phyloP scores from a whole-genome alignment of 1,140 invertebrate genomes.

The Pseudomyrmex cubaensis region DNA sequence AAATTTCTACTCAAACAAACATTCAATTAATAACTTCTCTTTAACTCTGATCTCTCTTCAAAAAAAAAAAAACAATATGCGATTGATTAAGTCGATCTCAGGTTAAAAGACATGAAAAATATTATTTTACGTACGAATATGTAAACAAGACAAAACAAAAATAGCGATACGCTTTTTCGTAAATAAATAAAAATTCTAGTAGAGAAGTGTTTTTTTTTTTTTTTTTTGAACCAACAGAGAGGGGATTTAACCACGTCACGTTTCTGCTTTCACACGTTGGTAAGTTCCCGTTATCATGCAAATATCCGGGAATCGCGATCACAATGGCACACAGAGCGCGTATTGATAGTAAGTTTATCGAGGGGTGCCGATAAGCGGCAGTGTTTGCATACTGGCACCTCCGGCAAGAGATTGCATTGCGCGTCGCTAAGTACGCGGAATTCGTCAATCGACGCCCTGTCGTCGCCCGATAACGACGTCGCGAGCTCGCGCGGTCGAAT shows the following conservation, averaged over 20 bases:
- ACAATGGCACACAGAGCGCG: conserved; percentile 45
- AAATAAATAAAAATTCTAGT: too few relatives aligned
- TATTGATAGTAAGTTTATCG: conserved; percentile 57
- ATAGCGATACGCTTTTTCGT: too few relatives aligned
- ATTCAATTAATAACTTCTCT: neutral
- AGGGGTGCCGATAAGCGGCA: conserved; percentile 38
- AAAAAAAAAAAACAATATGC: neutral
- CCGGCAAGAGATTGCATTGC: conserved; percentile 56
- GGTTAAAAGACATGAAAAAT: too few relatives aligned
- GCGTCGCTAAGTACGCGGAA: conserved; percentile 54
- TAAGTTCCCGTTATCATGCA: conserved; percentile 16
- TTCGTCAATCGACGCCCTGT: conserved; percentile 58
- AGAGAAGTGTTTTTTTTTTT: too few relatives aligned
- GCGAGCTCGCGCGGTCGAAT: conserved; percentile 54
- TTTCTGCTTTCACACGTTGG: neutral
- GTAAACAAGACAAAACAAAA: too few relatives aligned
- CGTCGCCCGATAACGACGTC: conserved; percentile 51
- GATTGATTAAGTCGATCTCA: too few relatives aligned
- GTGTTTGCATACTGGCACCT: conserved; percentile 47
- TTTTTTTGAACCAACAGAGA: neutral
- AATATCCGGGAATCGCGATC: conserved; percentile 43
- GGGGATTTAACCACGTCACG: neutral
- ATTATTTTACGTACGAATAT: too few relatives aligned
- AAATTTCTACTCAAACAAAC: neutral
- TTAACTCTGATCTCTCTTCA: too few relatives aligned